Conservation (phyloP, 2,797 vertebrate species). For the Pogoniulus pusillus region DNA sequence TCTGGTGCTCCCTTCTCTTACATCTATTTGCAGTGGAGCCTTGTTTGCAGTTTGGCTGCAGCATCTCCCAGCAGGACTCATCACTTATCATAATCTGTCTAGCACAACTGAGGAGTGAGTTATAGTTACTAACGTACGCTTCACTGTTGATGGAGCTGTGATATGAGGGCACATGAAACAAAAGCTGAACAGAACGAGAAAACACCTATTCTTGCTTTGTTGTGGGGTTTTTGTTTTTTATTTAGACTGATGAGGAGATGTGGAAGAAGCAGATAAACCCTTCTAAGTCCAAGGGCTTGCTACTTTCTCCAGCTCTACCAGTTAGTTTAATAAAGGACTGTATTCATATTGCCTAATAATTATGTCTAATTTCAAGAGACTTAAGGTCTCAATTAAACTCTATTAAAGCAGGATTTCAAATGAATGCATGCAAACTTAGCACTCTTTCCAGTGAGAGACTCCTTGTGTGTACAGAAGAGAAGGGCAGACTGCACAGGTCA, state of each 20-base stretch:
- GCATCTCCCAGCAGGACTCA: neutral
- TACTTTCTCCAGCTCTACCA: neutral
- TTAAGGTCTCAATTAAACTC: constrained; percentile 9
- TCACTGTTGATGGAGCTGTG: neutral
- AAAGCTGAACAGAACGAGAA: neutral
- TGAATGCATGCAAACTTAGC: constrained; percentile 26
- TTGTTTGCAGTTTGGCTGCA: neutral
- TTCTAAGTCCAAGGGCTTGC: neutral
- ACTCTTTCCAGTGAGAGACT: neutral
- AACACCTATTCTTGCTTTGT: neutral
- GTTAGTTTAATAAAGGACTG: constrained; percentile 31
- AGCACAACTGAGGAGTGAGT: neutral
- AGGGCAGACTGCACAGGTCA: neutral
- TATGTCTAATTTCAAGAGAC: constrained; percentile 40
- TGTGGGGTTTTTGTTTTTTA: too few relatives aligned
- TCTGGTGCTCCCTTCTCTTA: neutral
- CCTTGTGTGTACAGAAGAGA: neutral
- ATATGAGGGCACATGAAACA: neutral
- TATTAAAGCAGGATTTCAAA: constrained; percentile 47
- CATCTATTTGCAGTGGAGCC: fast-evolving
- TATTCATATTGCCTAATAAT: constrained; percentile 34
- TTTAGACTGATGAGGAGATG: neutral
- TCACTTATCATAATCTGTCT: neutral
- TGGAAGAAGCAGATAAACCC: neutral
- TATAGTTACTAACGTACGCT: neutral